Evolutionary conservation across 2,888 invertebrate genomes (phyloP).

Genomic region (Cerceris ruficornis): DNA sequence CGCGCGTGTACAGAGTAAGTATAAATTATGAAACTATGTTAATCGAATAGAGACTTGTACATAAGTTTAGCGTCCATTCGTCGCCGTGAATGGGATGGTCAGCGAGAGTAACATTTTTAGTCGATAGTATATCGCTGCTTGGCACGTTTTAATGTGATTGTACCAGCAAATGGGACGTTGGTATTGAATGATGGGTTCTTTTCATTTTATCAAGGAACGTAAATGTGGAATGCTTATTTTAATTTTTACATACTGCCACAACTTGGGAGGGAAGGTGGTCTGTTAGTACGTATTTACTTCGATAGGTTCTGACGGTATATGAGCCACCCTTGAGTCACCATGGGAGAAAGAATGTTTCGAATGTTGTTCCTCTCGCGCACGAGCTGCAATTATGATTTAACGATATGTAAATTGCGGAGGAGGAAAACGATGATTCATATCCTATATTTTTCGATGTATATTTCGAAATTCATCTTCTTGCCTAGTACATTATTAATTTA

Average conservation of each 20-base stretch:
- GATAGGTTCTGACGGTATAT: constrained; percentile 12
- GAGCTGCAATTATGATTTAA: constrained; percentile 36
- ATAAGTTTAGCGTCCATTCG: constrained; percentile 61
- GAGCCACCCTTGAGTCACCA: constrained; percentile 49
- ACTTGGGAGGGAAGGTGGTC: constrained; percentile 21
- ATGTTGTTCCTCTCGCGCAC: constrained; percentile 55
- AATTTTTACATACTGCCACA: constrained; percentile 39
- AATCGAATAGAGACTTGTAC: constrained; percentile 61
- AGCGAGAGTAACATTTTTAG: constrained; percentile 41
- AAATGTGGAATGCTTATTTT: constrained; percentile 34
- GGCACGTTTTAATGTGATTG: constrained; percentile 42
- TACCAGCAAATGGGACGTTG: constrained; percentile 10
- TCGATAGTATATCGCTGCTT: constrained; percentile 24
- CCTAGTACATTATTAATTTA: constrained; percentile 46
- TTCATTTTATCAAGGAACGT: constrained; percentile 43
- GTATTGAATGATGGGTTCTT: constrained; percentile 4
- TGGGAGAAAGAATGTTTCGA: constrained; percentile 43
- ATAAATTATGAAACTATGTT: constrained; percentile 73
- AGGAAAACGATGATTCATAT: constrained; percentile 16
- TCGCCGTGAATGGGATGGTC: constrained; percentile 59
- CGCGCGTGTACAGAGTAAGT: constrained; percentile 74
- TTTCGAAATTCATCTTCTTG: constrained; percentile 43
- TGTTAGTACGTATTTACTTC: constrained; percentile 27
- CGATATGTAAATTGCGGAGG: constrained; percentile 13
- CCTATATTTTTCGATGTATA: constrained; percentile 40